Conservation (phyloP, 2,797 vertebrate species). For the Lepus oiostolus region DNA sequence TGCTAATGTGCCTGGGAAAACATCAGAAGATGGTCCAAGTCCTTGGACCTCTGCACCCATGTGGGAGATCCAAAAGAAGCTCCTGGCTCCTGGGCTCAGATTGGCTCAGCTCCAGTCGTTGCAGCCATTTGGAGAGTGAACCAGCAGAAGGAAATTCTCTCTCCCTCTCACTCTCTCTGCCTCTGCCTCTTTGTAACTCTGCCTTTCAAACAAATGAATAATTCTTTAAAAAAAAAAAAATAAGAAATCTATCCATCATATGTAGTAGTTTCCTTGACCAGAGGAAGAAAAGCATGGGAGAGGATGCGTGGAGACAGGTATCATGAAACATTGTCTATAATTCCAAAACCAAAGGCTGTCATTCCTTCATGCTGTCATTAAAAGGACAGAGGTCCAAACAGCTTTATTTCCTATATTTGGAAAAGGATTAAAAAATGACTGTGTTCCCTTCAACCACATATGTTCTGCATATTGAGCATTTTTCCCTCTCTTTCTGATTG, state of each 20-base stretch:
- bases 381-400: neutral
- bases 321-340: neutral
- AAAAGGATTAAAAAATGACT: neutral
- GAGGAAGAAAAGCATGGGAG: neutral
- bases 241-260: neutral
- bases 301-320: neutral
- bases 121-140: no score
- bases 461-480: constrained; percentile 45
- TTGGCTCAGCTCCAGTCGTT: no score
- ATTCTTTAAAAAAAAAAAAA: no score
- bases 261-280: neutral
- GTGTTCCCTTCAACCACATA: neutral
- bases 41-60: no score
- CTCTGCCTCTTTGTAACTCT: no score
- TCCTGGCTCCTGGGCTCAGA: no score
- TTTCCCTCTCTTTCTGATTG: neutral
- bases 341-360: neutral
- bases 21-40: no score
- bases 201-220: no score
- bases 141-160: no score
- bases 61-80: no score
- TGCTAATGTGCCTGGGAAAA: no score
- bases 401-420: neutral
- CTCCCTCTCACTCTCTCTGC: no score
- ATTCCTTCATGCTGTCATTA: neutral